Evolutionary conservation across 2,113 vertebrate species (phyloP), one percentile per base, ranked within the genome.

Genomic region (Ictidomys tridecemlineatus): DNA sequence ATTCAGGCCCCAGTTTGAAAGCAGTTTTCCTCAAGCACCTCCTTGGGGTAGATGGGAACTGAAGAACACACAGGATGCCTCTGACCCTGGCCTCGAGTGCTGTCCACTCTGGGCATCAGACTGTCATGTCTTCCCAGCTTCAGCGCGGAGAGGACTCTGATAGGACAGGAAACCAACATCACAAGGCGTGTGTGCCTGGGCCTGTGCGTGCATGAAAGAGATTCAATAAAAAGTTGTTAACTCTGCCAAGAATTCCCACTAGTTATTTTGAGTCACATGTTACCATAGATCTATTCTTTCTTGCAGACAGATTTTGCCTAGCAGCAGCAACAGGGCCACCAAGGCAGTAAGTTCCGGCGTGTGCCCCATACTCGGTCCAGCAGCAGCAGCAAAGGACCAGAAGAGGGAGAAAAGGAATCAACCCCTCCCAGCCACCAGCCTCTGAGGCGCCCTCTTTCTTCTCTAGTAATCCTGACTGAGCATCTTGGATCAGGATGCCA

Each of bases 21-120:
- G 13, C 53, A 30, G 7, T 69, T 4, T 69, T 74, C 18, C 63
- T 24, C 18, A 32, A 48, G 13, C 10, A 1, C 85, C 74, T 61
- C 39, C 51, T 83, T 20, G 37, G 22, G 34, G 26, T 22, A 24
- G 12, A 45, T n/a, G 42, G 39, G 70, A 42, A 26, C 37, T 14
- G 1, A 51, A 28, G 42, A 45, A 24, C 45, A 11, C 3, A 2
- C 37, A 9, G 26, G 12, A 37, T 73, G 18, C 16, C 0, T 13
- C 34, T 18, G 34, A 79, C 24, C 53, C 53, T 69, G 58, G 28
- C 30, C 11, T 30, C 0, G 28, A 6, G 10, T 8, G 18, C 32
- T 37, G 5, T 63, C 37, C 26, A 3, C 7, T 37, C 45, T 45
- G 2, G 9, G 5, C 13, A 5, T 24, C 32, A 48, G 45, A 28